Conservation (phyloP, 2,888 invertebrate genomes). For the Allacma fusca region DNA sequence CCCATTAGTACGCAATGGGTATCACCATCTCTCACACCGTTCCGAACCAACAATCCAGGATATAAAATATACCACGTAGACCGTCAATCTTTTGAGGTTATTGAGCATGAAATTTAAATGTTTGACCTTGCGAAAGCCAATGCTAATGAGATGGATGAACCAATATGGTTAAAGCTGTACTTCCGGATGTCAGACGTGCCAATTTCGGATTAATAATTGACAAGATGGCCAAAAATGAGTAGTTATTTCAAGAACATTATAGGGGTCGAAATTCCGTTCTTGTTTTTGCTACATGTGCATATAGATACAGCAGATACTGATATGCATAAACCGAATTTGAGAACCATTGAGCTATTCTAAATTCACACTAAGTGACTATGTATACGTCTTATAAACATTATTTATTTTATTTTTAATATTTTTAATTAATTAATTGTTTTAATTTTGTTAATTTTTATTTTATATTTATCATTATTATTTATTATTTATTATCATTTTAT, state of each 20-base stretch:
- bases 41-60: conserved; percentile 55
- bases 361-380: no score
- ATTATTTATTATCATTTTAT: no score
- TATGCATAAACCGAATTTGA: no score
- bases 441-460: no score
- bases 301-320: no score
- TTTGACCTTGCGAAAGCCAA: conserved; percentile 65
- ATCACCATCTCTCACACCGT: conserved; percentile 68
- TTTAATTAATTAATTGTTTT: no score
- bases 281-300: no score
- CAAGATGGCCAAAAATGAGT: conserved; percentile 64
- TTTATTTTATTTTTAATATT: no score
- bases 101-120: conserved; percentile 65
- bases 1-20: conserved; percentile 65
- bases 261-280: no score
- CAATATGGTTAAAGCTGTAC: conserved; percentile 65
- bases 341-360: no score
- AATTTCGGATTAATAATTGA: conserved; percentile 64
- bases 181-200: conserved; percentile 63
- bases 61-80: conserved; percentile 35
- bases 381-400: no score
- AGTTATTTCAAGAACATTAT: conserved; percentile 62
- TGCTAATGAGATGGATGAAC: conserved; percentile 52
- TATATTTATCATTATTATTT: no score
- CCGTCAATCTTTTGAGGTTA: conserved; percentile 57